These are phyloP conservation scores for Icerya purchasi DNA, from an alignment of 2,888 invertebrate genomes.

Conservation along the genomic window DNA sequence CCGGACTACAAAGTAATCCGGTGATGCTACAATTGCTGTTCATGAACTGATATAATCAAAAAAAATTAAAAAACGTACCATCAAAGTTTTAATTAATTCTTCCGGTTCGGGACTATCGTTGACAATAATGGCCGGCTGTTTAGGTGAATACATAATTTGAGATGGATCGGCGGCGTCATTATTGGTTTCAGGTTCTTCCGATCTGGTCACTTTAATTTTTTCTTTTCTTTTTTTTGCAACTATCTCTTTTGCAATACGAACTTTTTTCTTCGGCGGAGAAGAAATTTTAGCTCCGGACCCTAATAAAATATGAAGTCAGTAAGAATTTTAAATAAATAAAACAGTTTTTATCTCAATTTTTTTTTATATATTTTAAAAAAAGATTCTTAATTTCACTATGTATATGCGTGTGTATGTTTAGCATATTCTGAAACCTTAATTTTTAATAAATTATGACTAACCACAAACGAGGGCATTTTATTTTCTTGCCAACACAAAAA, in stretches of 20 bases:
- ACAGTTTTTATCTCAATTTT: no score
- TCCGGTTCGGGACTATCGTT: conserved; percentile 83
- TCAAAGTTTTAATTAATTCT: conserved; percentile 57
- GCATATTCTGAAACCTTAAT: no score
- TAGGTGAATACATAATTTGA: conserved; percentile 29
- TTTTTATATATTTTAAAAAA: no score
- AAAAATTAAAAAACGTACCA: conserved; percentile 29
- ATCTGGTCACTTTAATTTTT: conserved; percentile 28
- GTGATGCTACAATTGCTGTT: no score
- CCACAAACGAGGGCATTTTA: no score
- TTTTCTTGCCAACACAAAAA: no score
- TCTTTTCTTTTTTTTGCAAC: conserved; percentile 24
- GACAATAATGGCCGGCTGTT: conserved; percentile 47
- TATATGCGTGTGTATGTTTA: no score
- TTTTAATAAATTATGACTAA: no score
- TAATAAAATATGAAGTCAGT: conserved; percentile 14
- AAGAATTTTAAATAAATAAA: neutral
- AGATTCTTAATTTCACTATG: no score
- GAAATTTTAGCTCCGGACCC: conserved; percentile 21
- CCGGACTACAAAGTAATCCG: no score
- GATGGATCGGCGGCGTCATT: neutral
- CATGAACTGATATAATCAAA: neutral
- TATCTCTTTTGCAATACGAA: conserved; percentile 7
- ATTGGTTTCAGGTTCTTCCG: conserved; percentile 28
- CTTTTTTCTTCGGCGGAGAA: conserved; percentile 19